Evolutionary conservation across 2,888 invertebrate genomes (phyloP), one percentile per base, ranked within the genome.

Genomic region (Polylopha cassiicola): DNA sequence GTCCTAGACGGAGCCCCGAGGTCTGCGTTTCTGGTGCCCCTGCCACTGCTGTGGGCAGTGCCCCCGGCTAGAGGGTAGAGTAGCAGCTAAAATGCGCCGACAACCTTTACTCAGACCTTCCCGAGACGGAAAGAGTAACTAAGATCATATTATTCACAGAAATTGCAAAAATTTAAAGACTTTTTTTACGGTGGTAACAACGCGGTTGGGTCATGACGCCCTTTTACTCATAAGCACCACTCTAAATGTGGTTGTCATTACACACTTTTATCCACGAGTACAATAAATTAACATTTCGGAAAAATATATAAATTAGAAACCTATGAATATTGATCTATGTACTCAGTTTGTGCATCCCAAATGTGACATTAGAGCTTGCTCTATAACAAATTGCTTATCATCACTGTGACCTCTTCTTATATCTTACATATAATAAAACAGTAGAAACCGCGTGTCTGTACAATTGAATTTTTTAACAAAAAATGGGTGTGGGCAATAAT

Each of bases 31-130:
- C 92, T 92, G 90, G 90, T 90, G 86, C 89, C 85, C 88, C 81
- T 78, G 86, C 65, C 87, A 81, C 82, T 81, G 82, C 85, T 75
- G 58, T 84, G 71, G 60, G 81, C 87, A 75, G 61, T 82, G 87
- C 87, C 85, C 87, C 89, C 91, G 66, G 77, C 90, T 91, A 84
- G 90, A 88, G 87, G 85, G 82, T 89, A 3, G 58, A n/a, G 34
- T 34, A 13, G 20, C 58, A 64, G 43, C 43, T 45, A 62, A 37
- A 14, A 22, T 8, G 27, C 48, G 44, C 49, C 32, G 17, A 17
- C 45, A 75, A 87, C 88, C 89, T 87, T 87, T 70, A 82, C 92
- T 91, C 92, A 92, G 92, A 92, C 92, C 92, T 92, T 92, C 91
- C 92, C 92, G 91, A 82, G 89, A 88, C 88, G 68, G 54, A 44